phyloP scores from a whole-genome alignment of 2,888 invertebrate genomes.

The Ellobium chinense region DNA sequence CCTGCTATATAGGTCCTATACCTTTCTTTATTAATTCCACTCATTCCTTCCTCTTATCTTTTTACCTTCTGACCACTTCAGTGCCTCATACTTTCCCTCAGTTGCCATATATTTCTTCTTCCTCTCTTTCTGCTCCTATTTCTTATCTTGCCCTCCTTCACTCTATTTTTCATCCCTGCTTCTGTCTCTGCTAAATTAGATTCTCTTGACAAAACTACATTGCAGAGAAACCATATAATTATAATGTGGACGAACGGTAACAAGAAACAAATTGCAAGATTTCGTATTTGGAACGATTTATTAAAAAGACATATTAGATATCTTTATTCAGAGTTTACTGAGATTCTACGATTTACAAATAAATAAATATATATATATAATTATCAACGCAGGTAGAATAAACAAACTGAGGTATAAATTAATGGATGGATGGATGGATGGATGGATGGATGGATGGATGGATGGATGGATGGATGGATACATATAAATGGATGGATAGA shows the following conservation, averaged over 20 bases:
- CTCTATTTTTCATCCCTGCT: neutral
- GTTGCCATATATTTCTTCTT: neutral
- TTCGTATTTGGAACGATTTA: too few species aligned
- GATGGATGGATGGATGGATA: neutral
- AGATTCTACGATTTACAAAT: too few species aligned
- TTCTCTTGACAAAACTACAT: too few species aligned
- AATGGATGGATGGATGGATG: neutral
- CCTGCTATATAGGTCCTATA: neutral
- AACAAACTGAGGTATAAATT: neutral
- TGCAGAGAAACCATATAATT: too few species aligned
- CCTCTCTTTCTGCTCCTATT: neutral
- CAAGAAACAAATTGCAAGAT: too few species aligned
- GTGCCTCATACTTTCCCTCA: neutral
- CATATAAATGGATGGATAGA: neutral
- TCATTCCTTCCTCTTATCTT: neutral
- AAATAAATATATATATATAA: too few species aligned
- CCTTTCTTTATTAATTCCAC: neutral
- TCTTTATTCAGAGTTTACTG: too few species aligned
- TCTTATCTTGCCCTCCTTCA: constrained; percentile 9
- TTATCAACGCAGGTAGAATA: too few species aligned
- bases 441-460: neutral
- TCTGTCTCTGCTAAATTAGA: neutral
- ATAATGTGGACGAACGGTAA: too few species aligned
- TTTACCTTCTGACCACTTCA: neutral
- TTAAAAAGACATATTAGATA: too few species aligned